These are phyloP conservation scores for Papilio demoleus DNA, from an alignment of 2,888 invertebrate genomes.

Conservation along the genomic window DNA sequence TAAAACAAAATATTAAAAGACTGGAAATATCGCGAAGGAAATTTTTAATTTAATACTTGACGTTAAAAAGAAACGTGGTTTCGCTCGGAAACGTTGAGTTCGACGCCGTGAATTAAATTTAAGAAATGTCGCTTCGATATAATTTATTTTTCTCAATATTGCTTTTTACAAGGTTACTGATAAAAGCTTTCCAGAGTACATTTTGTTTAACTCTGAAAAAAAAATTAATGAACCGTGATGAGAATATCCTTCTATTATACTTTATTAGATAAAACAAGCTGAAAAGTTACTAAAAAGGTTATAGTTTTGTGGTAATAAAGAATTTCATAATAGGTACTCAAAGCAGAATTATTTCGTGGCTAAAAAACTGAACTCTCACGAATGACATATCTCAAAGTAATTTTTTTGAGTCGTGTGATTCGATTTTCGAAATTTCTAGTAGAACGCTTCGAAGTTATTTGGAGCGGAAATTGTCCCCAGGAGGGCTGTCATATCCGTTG, in stretches of 20 bases:
- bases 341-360: background rate
- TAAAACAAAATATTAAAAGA: background rate
- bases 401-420: background rate
- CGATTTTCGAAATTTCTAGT: conserved; percentile 16
- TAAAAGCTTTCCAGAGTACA: conserved; percentile 17
- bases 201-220: conserved; percentile 13
- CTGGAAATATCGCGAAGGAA: background rate
- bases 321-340: background rate
- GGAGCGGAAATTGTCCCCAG: conserved; percentile 35
- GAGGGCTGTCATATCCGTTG: conserved; percentile 28
- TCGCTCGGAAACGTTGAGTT: conserved; percentile 7
- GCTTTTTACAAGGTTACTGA: conserved; percentile 24
- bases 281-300: too few species aligned
- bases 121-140: conserved; percentile 33
- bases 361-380: too few species aligned
- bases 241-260: background rate
- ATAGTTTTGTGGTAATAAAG: too few species aligned
- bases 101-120: conserved; percentile 26
- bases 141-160: conserved; percentile 34
- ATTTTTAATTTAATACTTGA: conserved; percentile 11
- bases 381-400: too few species aligned
- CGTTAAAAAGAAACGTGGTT: conserved; percentile 15
- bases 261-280: too few species aligned
- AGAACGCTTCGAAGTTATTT: conserved; percentile 34
- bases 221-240: background rate